Evolutionary conservation across 2,113 vertebrate genomes (phyloP).

Genomic region (Copsychus sechellarum): DNA sequence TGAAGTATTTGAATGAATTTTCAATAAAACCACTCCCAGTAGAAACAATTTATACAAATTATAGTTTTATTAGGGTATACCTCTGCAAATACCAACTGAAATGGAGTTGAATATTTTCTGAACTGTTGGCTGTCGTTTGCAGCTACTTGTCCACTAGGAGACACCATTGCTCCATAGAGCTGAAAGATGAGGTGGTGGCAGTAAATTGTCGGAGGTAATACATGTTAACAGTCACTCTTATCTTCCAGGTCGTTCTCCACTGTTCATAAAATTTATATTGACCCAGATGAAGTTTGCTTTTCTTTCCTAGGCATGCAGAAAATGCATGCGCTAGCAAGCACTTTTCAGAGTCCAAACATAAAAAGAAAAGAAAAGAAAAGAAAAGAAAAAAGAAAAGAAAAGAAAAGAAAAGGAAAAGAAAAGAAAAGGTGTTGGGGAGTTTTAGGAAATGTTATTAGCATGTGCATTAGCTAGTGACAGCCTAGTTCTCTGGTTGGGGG

Average conservation of each 20-base stretch:
- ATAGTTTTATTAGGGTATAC: not conserved
- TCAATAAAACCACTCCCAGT: not conserved
- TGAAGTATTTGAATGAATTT: not conserved
- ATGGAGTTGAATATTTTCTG: not conserved
- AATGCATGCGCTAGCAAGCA: no score
- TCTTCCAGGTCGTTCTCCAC: no score
- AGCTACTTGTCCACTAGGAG: slow-evolving; percentile 7
- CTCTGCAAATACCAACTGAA: not conserved
- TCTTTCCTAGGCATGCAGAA: no score
- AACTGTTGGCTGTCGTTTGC: not conserved
- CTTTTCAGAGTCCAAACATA: no score
- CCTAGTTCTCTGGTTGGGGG: not conserved
- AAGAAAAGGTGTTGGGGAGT: not conserved
- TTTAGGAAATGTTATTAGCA: not conserved
- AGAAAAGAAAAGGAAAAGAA: no score
- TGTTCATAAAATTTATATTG: no score
- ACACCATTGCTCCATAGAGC: not conserved
- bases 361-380: no score
- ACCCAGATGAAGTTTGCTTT: no score
- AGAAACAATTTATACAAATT: not conserved
- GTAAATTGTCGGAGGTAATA: not conserved
- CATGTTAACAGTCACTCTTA: no score
- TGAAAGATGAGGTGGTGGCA: not conserved
- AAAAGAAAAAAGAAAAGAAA: not conserved
- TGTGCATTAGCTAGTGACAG: not conserved